phyloP scores from a whole-genome alignment of 2,888 invertebrate genomes.

The Ramazzottius varieornatus region DNA sequence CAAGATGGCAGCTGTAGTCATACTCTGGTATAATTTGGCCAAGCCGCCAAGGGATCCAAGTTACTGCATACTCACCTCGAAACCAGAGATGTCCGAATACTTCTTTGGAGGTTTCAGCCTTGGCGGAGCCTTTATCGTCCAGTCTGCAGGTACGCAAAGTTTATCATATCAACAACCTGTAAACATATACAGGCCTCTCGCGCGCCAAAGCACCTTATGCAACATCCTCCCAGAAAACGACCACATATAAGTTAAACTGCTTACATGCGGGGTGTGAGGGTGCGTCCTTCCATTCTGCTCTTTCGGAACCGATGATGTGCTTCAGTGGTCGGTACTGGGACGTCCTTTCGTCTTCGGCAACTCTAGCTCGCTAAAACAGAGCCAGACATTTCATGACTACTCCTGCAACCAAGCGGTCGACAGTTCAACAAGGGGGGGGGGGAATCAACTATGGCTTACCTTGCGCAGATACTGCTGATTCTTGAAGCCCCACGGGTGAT shows the following conservation, averaged over 20 bases:
- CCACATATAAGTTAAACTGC: too few relatives aligned
- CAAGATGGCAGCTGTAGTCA: too few relatives aligned
- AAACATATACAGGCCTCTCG: too few relatives aligned
- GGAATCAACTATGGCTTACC: too few relatives aligned
- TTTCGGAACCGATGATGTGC: background rate
- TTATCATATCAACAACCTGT: background rate
- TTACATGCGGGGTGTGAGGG: background rate
- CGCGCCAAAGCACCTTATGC: too few relatives aligned
- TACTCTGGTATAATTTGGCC: too few relatives aligned
- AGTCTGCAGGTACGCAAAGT: background rate
- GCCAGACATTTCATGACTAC: too few relatives aligned
- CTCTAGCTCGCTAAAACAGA: background rate
- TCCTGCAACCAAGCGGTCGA: too few relatives aligned
- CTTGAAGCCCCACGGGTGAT: background rate
- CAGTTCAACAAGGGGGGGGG: too few relatives aligned
- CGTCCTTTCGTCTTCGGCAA: background rate
- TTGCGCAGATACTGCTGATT: background rate
- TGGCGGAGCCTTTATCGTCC: background rate
- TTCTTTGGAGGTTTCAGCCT: background rate
- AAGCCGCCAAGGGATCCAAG: too few relatives aligned
- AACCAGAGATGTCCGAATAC: background rate
- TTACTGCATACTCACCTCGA: too few relatives aligned
- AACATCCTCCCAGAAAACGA: too few relatives aligned
- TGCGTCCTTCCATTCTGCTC: background rate
- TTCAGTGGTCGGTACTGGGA: background rate